A percentile compares a stretch with the other conserved stretches of the same genome.
These are phyloP conservation scores for Phoebastria nigripes DNA, from an alignment of 2,797 vertebrate genomes.

Conservation along the genomic window DNA sequence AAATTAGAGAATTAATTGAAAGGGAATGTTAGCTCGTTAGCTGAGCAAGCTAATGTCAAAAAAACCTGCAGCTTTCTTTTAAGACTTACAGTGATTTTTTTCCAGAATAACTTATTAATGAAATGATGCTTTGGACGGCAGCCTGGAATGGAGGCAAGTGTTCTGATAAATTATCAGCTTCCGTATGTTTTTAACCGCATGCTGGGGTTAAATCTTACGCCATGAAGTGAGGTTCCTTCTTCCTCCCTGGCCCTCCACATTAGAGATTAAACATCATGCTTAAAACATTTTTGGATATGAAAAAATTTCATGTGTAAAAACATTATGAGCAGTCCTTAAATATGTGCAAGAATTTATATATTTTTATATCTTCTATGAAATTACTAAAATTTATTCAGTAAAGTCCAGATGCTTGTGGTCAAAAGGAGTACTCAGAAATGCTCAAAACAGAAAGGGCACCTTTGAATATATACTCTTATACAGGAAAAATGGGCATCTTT, in stretches of 20 bases:
- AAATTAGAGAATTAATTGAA: constrained; percentile 59
- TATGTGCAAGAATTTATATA: background rate
- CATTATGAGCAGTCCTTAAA: background rate
- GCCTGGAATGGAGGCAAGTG: background rate
- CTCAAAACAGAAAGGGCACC: background rate
- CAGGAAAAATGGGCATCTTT: background rate
- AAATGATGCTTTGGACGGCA: background rate
- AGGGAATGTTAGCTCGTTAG: constrained; percentile 25
- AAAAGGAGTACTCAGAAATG: background rate
- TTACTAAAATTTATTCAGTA: background rate
- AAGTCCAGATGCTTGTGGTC: background rate
- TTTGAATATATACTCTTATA: background rate
- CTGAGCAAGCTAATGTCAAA: background rate
- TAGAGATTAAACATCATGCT: background rate
- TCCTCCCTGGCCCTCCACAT: background rate
- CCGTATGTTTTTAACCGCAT: background rate
- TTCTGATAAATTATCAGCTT: background rate
- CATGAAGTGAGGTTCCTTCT: background rate
- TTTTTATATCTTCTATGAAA: background rate
- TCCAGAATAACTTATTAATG: background rate
- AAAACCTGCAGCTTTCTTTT: background rate
- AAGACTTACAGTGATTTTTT: background rate
- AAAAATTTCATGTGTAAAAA: background rate
- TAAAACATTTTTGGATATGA: background rate
- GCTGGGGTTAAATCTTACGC: background rate